Base-by-base conservation (phyloP, 2,797 vertebrate genomes). In the Microhierax caerulescens region DNA sequence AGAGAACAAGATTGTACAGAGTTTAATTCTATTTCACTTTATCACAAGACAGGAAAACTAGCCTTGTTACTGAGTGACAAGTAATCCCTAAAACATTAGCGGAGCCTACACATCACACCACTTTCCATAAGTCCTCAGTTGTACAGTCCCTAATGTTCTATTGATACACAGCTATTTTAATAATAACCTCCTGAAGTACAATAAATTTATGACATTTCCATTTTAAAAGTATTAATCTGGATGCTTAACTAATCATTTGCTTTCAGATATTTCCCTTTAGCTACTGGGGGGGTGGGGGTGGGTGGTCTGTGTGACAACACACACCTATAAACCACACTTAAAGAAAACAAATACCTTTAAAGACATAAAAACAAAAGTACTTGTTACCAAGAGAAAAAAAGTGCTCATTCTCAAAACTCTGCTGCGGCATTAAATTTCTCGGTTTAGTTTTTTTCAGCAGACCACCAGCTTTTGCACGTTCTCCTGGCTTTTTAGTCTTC, bases 381-480 rank as follows among this genome's bases (percentile, higher is more conserved):
- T 75, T 87, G 73, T 78, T 54, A 78, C 9, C 7, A 57, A 48
- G 13, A 65, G 5, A 53, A 5, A 92, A 74, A 45, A 37, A 90
- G 5, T 45, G 17, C 2, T 84, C 12, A n/a, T 65, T 76, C 45
- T 68, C 37, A 74, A 70, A 85, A 57, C 8, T 63, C 10, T 54
- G 6, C 23, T 51, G 13, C 83, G 8, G 19, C 3, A 59, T 4
- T 59, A 24, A 14, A 61, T 74, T 69, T 77, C 25, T 63, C 0
- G 0, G 7, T 59, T 88, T 18, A 45, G 23, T 13, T 2, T 8
- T 51, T 30, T 37, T 57, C 15, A 45, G n/a, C 0, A 53, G 34
- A 74, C 11, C 30, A 74, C 11, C 30, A 64, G 34, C 17, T 19
- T 85, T 81, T 39, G 25, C 28, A 72, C 10, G 19, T 45, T 78